phyloP scores from a whole-genome alignment of 2,113 vertebrate species.

The Heterotis niloticus region DNA sequence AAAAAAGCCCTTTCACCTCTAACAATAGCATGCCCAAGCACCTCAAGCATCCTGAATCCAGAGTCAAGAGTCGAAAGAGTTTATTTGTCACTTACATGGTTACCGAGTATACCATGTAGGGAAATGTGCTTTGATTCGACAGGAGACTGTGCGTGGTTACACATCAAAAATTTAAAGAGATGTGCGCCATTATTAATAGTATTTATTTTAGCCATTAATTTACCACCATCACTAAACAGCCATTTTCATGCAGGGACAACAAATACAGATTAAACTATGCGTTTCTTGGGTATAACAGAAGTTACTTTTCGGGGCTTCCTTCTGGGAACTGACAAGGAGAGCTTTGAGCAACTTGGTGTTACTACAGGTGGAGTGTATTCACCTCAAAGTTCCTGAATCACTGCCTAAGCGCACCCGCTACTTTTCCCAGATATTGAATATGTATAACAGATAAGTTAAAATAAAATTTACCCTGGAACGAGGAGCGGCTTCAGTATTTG shows the following conservation, averaged over 20 bases:
- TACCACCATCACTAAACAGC: too few relatives aligned
- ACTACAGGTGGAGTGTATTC: background rate
- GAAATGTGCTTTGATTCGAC: too few relatives aligned
- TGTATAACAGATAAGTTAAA: slow-evolving; percentile 8
- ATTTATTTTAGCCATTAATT: background rate
- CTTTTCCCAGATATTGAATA: too few relatives aligned
- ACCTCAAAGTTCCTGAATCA: background rate
- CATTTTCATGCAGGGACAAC: background rate
- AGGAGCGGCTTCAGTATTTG: background rate
- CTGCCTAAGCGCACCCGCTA: too few relatives aligned
- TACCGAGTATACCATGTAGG: too few relatives aligned
- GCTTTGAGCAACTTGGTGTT: background rate
- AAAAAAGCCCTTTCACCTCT: background rate
- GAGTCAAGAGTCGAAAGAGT: too few relatives aligned
- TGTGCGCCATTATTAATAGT: background rate
- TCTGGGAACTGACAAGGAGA: background rate
- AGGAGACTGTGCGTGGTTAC: too few relatives aligned
- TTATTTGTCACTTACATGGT: too few relatives aligned
- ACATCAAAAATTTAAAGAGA: too few relatives aligned
- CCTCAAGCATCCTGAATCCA: background rate
- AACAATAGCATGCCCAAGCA: background rate
- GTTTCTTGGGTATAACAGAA: background rate
- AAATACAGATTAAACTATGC: slow-evolving; percentile 5
- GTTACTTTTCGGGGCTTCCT: background rate
- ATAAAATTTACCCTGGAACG: too few relatives aligned